These are phyloP conservation scores for Drosophila tristis DNA, from an alignment of 1,140 invertebrate species.

Conservation along the genomic window DNA sequence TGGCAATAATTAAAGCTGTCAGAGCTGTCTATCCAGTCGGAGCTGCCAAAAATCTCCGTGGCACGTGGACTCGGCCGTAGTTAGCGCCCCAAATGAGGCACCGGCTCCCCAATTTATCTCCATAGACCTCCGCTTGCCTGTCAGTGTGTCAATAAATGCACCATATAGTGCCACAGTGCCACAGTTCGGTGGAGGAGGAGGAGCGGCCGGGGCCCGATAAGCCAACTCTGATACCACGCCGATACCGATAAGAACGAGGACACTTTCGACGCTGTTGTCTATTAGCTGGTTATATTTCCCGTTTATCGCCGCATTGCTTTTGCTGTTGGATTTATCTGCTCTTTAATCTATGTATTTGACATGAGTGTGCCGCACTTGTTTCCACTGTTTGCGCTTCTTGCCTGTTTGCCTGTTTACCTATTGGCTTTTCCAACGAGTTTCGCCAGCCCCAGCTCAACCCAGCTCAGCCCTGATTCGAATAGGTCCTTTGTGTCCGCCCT, in stretches of 20 bases:
- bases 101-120: conserved; percentile 68
- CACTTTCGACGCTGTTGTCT: conserved; percentile 56
- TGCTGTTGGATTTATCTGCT: conserved; percentile 78
- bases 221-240: conserved; percentile 30
- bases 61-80: conserved; percentile 44
- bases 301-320: conserved; percentile 61
- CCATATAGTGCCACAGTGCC: conserved; percentile 52
- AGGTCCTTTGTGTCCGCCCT: conserved; percentile 8
- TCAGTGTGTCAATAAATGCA: conserved; percentile 79
- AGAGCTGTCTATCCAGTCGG: conserved; percentile 43
- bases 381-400: conserved; percentile 57
- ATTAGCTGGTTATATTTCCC: conserved; percentile 60
- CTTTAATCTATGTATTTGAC: conserved; percentile 77
- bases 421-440: conserved; percentile 63
- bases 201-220: conserved; percentile 8
- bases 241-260: conserved; percentile 49
- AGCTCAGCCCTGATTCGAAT: background rate
- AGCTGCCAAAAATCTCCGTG: conserved; percentile 64
- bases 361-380: conserved; percentile 75
- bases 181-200: conserved; percentile 13
- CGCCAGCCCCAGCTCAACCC: conserved; percentile 10
- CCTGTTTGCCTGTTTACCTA: conserved; percentile 68
- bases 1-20: conserved; percentile 50
- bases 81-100: conserved; percentile 55
- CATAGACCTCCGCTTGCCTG: conserved; percentile 70